A percentile compares a stretch with the other conserved stretches of the same genome.
These are phyloP conservation scores for Tanaodytes sp. DNA, from an alignment of 2,888 invertebrate species.

Conservation along the genomic window DNA sequence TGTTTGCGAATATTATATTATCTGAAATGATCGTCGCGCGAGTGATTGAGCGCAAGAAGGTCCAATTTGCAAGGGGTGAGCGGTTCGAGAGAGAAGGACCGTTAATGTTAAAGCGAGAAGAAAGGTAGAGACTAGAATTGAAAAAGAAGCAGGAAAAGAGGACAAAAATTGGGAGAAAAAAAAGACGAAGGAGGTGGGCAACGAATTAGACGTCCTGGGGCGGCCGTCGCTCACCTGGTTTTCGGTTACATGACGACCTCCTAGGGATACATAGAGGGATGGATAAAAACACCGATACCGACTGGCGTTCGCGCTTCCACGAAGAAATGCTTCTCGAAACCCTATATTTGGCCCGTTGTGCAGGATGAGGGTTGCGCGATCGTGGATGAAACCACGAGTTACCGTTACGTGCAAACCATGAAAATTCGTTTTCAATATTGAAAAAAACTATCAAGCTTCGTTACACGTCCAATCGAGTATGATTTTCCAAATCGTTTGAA, in stretches of 20 bases:
- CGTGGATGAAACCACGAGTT: constrained; percentile 19
- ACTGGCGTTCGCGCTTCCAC: constrained; percentile 57
- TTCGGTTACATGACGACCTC: constrained; percentile 65
- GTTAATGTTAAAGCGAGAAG: too few relatives aligned
- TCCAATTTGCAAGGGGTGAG: too few relatives aligned
- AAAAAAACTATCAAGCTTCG: too few relatives aligned
- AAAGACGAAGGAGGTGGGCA: constrained; percentile 52
- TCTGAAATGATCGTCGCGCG: constrained; percentile 20
- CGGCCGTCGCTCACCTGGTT: constrained; percentile 60
- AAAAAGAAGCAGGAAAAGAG: constrained; percentile 20
- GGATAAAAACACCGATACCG: constrained; percentile 62
- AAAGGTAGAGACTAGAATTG: too few relatives aligned
- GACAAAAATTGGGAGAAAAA: constrained; percentile 6
- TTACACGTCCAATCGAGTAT: too few relatives aligned
- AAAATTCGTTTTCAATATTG: too few relatives aligned
- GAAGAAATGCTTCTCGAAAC: constrained; percentile 60
- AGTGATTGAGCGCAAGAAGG: neutral
- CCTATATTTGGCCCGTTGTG: constrained; percentile 51
- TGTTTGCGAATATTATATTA: constrained; percentile 64
- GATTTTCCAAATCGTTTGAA: too few relatives aligned
- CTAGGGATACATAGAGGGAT: constrained; percentile 59
- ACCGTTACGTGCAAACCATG: constrained; percentile 34
- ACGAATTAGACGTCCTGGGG: constrained; percentile 67
- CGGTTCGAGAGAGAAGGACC: constrained; percentile 25
- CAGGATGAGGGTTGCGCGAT: constrained; percentile 44